Conservation (phyloP, 2,113 vertebrate genomes). For the Phaethornis superciliosus region DNA sequence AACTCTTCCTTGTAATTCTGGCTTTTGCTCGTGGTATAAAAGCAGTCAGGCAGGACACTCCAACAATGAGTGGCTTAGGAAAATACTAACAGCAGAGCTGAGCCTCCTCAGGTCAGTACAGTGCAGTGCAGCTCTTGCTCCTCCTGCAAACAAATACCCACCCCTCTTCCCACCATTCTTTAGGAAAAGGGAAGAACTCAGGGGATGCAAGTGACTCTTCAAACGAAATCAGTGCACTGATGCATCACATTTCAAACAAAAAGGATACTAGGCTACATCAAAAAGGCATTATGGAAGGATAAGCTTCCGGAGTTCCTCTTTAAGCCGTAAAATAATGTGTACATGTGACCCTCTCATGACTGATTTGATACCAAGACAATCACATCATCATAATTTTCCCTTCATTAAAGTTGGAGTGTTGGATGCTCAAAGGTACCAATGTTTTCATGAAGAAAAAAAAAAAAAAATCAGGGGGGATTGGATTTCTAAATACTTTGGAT, state of each 20-base stretch:
- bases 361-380: neutral
- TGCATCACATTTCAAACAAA: neutral
- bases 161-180: rapidly evolving
- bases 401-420: rapidly evolving
- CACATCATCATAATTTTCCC: neutral
- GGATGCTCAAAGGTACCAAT: neutral
- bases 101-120: neutral
- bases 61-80: neutral
- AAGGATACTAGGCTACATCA: neutral
- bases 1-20: neutral
- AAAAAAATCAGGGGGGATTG: neutral
- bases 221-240: neutral
- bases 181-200: neutral
- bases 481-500: neutral
- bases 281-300: neutral
- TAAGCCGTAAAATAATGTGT: neutral
- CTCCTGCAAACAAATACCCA: neutral
- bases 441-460: neutral
- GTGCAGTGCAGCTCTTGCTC: neutral
- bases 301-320: neutral
- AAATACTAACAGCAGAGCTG: neutral
- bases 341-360: neutral
- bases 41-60: neutral
- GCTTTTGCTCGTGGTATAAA: neutral
- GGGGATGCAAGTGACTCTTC: neutral